phyloP scores from a whole-genome alignment of 2,888 invertebrate genomes.

The Zele albiditarsus region DNA sequence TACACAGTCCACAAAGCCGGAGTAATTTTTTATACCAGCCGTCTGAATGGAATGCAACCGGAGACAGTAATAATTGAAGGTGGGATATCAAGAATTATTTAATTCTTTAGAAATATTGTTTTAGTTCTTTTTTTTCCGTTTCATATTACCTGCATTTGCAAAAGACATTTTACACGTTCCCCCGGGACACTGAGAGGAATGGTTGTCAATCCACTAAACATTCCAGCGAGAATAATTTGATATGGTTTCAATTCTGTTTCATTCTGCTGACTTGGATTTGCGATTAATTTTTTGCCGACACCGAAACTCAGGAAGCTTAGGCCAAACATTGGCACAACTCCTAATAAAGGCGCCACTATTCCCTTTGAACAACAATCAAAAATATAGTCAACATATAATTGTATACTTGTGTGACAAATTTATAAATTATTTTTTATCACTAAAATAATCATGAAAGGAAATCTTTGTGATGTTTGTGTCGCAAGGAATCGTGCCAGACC shows the following conservation, averaged over 20 bases:
- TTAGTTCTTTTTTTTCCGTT: neutral
- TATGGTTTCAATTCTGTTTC: constrained; percentile 71
- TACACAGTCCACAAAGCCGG: constrained; percentile 77
- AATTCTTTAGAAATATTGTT: neutral
- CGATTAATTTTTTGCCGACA: constrained; percentile 75
- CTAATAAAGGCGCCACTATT: constrained; percentile 78
- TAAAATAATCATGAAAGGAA: too few species aligned
- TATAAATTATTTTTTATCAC: too few species aligned
- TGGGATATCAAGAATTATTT: neutral
- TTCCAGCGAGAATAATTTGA: constrained; percentile 74
- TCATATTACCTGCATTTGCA: constrained; percentile 51
- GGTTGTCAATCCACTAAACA: constrained; percentile 64
- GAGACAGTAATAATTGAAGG: neutral
- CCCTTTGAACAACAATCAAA: constrained; percentile 57
- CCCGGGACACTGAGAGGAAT: constrained; percentile 79
- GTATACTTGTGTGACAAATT: too few species aligned
- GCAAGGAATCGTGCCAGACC: too few species aligned
- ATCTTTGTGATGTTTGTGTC: too few species aligned
- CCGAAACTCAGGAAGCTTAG: constrained; percentile 79
- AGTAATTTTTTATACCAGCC: constrained; percentile 61
- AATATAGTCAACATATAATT: neutral
- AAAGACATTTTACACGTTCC: constrained; percentile 76
- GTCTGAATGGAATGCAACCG: constrained; percentile 30
- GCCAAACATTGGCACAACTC: constrained; percentile 79
- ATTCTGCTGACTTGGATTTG: constrained; percentile 71